Percentiles rank a stretch among this genome's conserved stretches.
Conservation (phyloP, 2,113 vertebrate genomes). For the Oryzias melastigma region DNA sequence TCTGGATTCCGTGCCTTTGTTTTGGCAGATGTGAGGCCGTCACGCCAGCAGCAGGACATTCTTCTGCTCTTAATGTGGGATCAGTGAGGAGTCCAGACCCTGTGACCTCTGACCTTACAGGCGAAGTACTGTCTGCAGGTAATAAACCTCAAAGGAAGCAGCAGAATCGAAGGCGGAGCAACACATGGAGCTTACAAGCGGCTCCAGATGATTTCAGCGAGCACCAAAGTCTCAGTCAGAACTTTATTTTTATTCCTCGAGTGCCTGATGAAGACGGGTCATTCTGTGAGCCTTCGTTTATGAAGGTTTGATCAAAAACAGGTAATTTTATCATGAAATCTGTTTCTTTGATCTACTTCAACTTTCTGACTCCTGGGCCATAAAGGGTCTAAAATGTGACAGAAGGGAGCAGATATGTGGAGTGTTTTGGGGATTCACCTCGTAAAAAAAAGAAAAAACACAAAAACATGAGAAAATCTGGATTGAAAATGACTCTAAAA, state of each 20-base stretch:
- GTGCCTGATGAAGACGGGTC: not conserved
- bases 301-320: no score
- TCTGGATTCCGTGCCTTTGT: not conserved
- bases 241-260: slow-evolving; percentile 8
- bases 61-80: slow-evolving; percentile 7
- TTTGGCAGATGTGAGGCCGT: slow-evolving; percentile 17
- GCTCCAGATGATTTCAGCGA: slow-evolving; percentile 38
- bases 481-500: no score
- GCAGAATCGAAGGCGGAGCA: slow-evolving; percentile 39
- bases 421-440: no score
- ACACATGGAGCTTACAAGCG: slow-evolving; percentile 25
- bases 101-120: slow-evolving; percentile 37
- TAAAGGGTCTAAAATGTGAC: no score
- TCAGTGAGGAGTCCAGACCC: slow-evolving; percentile 8
- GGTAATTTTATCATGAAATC: not conserved
- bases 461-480: no score
- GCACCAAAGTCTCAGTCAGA: not conserved
- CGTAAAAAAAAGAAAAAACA: no score
- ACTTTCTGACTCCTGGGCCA: no score
- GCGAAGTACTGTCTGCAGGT: slow-evolving; percentile 33
- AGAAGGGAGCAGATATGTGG: no score
- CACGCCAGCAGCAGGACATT: not conserved
- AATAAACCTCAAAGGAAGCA: slow-evolving; percentile 46
- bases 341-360: not conserved
- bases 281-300: no score